These are phyloP conservation scores for Lamprotornis superbus DNA, from an alignment of 2,113 vertebrate genomes.

Conservation along the genomic window DNA sequence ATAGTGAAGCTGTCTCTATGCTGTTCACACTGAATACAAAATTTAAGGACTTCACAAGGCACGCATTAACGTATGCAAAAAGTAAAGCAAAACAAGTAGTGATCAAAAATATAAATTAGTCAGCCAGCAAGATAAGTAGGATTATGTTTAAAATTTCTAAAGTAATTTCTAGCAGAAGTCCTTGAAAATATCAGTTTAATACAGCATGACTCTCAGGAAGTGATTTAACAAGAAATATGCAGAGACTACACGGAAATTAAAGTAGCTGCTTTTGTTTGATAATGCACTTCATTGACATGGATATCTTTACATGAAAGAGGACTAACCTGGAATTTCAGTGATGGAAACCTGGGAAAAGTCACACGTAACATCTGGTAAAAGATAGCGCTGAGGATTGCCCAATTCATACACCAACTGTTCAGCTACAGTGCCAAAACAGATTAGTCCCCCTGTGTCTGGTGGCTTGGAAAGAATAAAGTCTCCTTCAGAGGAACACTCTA, in stretches of 20 bases:
- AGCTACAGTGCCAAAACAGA: conserved; percentile 82
- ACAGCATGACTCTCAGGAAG: neutral
- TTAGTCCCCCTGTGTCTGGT: conserved; percentile 77
- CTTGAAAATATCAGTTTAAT: neutral
- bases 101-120: neutral
- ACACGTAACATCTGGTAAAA: conserved; percentile 85
- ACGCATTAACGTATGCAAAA: neutral
- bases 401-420: conserved; percentile 89
- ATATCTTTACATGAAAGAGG: neutral
- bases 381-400: conserved; percentile 78
- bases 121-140: neutral
- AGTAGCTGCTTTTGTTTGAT: neutral
- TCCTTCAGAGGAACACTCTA: conserved; percentile 81
- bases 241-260: neutral
- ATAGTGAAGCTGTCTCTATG: neutral
- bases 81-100: neutral
- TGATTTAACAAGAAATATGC: neutral
- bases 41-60: neutral
- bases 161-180: neutral
- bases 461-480: conserved; percentile 82
- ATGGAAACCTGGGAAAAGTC: conserved; percentile 85
- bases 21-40: neutral
- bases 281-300: neutral
- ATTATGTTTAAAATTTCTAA: neutral
- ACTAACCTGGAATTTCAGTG: conserved; percentile 81